Evolutionary conservation across 2,888 invertebrate genomes (phyloP).

Genomic region (Watsonalla cultraria): DNA sequence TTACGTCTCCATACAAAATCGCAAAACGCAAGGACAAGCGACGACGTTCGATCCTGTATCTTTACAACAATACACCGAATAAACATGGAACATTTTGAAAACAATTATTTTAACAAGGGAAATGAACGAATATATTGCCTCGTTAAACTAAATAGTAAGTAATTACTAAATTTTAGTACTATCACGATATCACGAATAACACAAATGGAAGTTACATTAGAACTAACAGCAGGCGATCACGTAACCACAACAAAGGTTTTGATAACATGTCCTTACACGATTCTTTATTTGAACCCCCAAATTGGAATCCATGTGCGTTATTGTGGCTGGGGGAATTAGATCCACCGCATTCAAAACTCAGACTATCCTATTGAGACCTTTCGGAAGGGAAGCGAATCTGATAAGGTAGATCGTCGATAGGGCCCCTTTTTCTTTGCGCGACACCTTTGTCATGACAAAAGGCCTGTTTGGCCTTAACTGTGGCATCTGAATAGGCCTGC

Average conservation of each 20-base stretch:
- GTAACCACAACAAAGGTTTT: constrained; percentile 33
- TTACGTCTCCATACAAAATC: too few species aligned
- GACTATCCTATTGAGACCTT: constrained; percentile 74
- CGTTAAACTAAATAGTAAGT: constrained; percentile 1
- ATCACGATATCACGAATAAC: constrained; percentile 1
- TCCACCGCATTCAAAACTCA: constrained; percentile 70
- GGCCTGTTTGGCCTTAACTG: constrained; percentile 72
- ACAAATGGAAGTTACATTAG: constrained; percentile 15
- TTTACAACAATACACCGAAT: not conserved
- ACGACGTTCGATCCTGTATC: too few species aligned
- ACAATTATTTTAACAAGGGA: not conserved
- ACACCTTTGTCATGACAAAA: constrained; percentile 78
- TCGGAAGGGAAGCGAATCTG: constrained; percentile 77
- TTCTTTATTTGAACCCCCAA: constrained; percentile 52
- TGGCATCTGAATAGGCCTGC: constrained; percentile 77
- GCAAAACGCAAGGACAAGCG: too few species aligned
- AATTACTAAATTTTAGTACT: not conserved
- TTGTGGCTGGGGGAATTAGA: constrained; percentile 73
- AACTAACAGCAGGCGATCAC: constrained; percentile 30
- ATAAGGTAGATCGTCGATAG: constrained; percentile 76
- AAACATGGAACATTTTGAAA: too few species aligned
- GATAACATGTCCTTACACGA: constrained; percentile 45
- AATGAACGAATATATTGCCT: not conserved
- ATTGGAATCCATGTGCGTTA: constrained; percentile 66
- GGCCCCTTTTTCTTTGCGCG: constrained; percentile 75